Evolutionary conservation across 2,888 invertebrate species (phyloP).

Genomic region (Danaus chrysippus): DNA sequence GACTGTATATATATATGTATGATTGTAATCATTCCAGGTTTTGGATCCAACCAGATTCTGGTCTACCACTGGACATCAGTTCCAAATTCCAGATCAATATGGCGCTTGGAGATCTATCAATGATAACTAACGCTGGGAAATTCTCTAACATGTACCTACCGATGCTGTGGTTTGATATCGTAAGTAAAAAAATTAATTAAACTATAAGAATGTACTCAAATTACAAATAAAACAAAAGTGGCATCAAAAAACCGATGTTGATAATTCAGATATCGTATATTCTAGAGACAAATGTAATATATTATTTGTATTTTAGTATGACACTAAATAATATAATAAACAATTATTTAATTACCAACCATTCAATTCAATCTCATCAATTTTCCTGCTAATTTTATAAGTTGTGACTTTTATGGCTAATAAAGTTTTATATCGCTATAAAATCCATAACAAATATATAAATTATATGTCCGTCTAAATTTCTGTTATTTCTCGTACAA

Average conservation of each 20-base stretch:
- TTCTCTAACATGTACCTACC: constrained; percentile 88
- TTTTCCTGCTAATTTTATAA: too few species aligned
- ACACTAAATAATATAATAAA: not conserved
- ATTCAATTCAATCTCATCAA: too few species aligned
- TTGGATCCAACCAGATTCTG: constrained; percentile 89
- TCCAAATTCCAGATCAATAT: constrained; percentile 93
- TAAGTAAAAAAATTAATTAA: constrained; percentile 73
- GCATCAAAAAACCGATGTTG: too few species aligned
- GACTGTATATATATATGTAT: not conserved
- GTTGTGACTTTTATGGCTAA: too few species aligned
- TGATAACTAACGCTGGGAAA: constrained; percentile 81
- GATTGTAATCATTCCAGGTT: constrained; percentile 76
- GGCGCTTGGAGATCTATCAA: constrained; percentile 84
- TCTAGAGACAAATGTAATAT: not conserved
- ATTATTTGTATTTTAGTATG: not conserved
- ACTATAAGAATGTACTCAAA: too few species aligned
- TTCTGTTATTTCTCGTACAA: too few species aligned
- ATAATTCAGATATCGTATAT: too few species aligned
- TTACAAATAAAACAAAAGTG: too few species aligned
- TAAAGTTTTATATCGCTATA: too few species aligned
- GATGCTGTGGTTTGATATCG: constrained; percentile 93
- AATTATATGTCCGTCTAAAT: too few species aligned
- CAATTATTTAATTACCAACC: too few species aligned
- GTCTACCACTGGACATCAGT: constrained; percentile 87
- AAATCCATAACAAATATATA: too few species aligned